Conservation (phyloP, 1,140 invertebrate species). For the Eubasilissa regina region DNA sequence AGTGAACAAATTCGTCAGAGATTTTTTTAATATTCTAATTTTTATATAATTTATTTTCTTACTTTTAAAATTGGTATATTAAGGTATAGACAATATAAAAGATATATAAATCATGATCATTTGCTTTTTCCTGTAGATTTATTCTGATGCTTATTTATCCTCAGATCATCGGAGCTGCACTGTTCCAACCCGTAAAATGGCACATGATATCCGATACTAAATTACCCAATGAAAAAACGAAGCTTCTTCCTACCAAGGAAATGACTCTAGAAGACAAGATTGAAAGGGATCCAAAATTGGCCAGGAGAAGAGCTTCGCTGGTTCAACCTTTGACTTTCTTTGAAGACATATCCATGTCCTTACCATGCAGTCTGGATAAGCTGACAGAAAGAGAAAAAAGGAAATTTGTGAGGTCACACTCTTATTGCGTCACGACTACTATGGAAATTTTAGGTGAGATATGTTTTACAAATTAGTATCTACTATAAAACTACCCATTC, state of each 20-base stretch:
- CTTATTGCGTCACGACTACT: neutral
- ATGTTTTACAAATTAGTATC: neutral
- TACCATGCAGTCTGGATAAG: constrained; percentile 21
- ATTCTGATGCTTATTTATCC: constrained; percentile 9
- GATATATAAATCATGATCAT: no score
- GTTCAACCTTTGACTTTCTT: constrained; percentile 56
- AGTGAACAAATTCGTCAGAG: no score
- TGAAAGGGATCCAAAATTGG: neutral
- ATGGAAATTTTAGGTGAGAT: neutral
- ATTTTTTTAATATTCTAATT: no score
- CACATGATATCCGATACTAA: constrained; percentile 69
- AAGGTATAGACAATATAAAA: no score
- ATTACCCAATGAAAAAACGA: constrained; percentile 61
- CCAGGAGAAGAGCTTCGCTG: constrained; percentile 16
- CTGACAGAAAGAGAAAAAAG: constrained; percentile 51
- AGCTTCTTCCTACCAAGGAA: constrained; percentile 7
- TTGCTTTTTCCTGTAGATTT: no score
- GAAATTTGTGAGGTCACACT: neutral
- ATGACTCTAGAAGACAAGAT: neutral
- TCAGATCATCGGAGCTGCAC: constrained; percentile 65
- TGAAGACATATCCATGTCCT: constrained; percentile 57
- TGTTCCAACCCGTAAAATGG: constrained; percentile 74
- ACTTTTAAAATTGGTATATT: no score
- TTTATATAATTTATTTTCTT: no score
- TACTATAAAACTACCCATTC: neutral